These are phyloP conservation scores for Astyanax mexicanus DNA, from an alignment of 2,797 vertebrate genomes.

Conservation along the genomic window DNA sequence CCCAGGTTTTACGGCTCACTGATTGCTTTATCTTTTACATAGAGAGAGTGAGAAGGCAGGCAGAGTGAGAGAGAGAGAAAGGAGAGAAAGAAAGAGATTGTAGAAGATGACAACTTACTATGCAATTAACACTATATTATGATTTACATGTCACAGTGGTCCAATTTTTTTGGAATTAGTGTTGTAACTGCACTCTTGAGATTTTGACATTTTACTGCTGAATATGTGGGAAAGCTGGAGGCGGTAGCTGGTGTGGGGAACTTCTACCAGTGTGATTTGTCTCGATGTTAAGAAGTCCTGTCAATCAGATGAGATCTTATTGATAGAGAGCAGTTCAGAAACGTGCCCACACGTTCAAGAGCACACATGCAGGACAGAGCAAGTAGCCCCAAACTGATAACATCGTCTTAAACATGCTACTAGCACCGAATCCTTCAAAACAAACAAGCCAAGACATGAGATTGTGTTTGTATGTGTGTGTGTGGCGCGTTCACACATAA, in stretches of 20 bases:
- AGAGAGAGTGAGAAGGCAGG: constrained; percentile 17
- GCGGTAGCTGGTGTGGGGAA: background rate
- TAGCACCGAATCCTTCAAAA: background rate
- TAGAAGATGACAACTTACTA: background rate
- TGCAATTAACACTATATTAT: too few relatives aligned
- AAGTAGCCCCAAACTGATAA: background rate
- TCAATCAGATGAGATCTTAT: background rate
- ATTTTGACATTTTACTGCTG: background rate
- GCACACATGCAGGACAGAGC: background rate
- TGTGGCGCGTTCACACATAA: too few relatives aligned
- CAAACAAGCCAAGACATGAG: background rate
- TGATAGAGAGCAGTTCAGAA: background rate
- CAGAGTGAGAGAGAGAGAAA: background rate
- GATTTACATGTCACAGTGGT: too few relatives aligned
- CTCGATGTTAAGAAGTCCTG: background rate
- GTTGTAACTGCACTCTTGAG: too few relatives aligned
- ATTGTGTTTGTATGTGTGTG: background rate
- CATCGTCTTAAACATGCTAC: background rate
- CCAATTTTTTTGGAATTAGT: too few relatives aligned
- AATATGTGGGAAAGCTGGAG: background rate
- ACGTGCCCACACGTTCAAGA: background rate
- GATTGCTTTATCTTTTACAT: constrained; percentile 50
- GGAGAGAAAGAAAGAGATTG: background rate
- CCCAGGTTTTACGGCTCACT: constrained; percentile 53
- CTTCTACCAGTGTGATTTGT: too few relatives aligned